Base-by-base conservation (phyloP, 2,113 vertebrate species). In the Oryzias javanicus region DNA sequence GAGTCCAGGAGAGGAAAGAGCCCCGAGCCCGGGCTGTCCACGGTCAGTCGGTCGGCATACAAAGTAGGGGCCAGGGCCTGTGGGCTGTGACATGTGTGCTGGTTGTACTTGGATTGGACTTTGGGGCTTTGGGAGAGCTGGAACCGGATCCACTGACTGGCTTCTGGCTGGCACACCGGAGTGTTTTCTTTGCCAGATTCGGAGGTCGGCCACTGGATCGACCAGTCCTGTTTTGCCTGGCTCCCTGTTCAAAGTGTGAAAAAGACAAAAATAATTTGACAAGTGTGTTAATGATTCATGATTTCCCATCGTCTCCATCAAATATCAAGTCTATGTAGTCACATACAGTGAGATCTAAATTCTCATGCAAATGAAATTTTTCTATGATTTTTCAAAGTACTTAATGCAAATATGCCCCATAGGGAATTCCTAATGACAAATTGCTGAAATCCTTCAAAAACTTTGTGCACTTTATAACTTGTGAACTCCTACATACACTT, bases 191-290 rank as follows among this genome's bases (percentile, higher is more conserved):
- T 97, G 64, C 94, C 93, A 0, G 94, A 89, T 81, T 98, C 94
- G 0, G 93, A 83, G 4, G 91, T 92, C 29, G 97, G 97, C 97
- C 97, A 99, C 87, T 96, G 95, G 86, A 99, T 99, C 74, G 93
- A 94, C 95, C 96, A 98, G 52, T 99, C 96, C 87, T 96, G 94
- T 85, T 96, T 97, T 63, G 93, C 91, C 71, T 95, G 95, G 88
- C 93, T 94, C 77, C 94, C 92, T 85, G 92, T 86, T 74, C 80
- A 55, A 55, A 19, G 67, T 58, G 17, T 16, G 12, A 19, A 47
- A 47, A 4, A 63, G 18, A 76, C 14, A 74, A 3, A 46, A 12
- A 57, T 49, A 48, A 10, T 35, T 12, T 35, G 8, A 12, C 35
- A 35, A 35, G 35, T 35, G 10, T 35, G 10, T 13, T 35, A 35